Percentiles rank a stretch among this genome's conserved stretches.
phyloP scores from a whole-genome alignment of 2,113 vertebrate species.

The Osmerus eperlanus region DNA sequence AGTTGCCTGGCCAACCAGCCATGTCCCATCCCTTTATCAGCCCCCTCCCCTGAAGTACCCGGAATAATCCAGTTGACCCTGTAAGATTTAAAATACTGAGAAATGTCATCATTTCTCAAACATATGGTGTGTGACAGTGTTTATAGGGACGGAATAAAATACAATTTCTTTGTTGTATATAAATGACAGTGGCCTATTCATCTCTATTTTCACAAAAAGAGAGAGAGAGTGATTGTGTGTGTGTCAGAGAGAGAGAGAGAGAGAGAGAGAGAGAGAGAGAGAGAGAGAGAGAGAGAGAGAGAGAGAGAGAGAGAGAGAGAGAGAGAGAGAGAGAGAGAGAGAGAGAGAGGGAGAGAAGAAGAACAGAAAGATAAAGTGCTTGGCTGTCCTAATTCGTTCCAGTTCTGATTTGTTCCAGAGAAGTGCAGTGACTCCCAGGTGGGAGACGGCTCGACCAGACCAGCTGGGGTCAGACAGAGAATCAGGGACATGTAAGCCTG shows the following conservation, averaged over 20 bases:
- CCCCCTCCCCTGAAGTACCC: no score
- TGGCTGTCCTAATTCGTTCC: neutral
- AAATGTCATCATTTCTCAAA: no score
- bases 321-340: neutral
- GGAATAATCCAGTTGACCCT: neutral
- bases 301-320: neutral
- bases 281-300: neutral
- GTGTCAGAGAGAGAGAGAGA: neutral
- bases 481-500: slow-evolving; percentile 5
- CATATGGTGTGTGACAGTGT: no score
- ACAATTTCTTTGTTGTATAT: neutral
- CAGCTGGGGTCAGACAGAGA: slow-evolving; percentile 6
- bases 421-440: neutral
- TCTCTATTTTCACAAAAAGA: neutral
- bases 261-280: neutral
- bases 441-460: neutral
- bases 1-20: no score
- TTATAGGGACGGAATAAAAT: neutral
- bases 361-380: no score
- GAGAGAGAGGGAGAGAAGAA: neutral
- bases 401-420: slow-evolving; percentile 12
- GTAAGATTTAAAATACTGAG: no score
- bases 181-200: neutral
- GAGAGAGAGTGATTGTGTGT: neutral
- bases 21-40: no score